Conservation (phyloP, 2,888 invertebrate genomes). For the Drosophila greeni region DNA sequence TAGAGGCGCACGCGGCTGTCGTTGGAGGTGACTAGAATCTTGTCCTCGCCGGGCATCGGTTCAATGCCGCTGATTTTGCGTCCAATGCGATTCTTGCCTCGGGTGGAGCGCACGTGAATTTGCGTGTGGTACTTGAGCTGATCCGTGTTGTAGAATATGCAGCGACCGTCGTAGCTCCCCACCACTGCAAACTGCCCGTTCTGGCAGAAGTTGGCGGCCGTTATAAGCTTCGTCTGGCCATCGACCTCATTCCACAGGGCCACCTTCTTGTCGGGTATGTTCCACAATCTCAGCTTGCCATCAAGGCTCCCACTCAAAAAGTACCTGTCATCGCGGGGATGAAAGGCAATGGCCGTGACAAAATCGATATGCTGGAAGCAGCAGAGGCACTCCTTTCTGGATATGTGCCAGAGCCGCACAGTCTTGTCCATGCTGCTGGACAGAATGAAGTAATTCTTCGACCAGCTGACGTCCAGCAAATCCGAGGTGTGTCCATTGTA, state of each 20-base stretch:
- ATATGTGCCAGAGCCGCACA: conserved; percentile 98
- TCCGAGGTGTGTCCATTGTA: conserved; percentile 98
- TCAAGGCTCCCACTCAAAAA: conserved; percentile 98
- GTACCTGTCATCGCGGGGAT: conserved; percentile 92
- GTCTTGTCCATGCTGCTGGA: conserved; percentile 99
- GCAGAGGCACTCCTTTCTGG: conserved; percentile 97
- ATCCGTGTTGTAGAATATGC: conserved; percentile 98
- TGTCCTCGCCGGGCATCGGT: conserved; percentile 96
- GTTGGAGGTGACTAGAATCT: conserved; percentile 97
- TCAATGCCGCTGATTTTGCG: conserved; percentile 98
- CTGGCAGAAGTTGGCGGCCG: conserved; percentile 97
- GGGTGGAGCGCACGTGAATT: conserved; percentile 95
- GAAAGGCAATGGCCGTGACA: conserved; percentile 98
- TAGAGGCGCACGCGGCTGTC: conserved; percentile 97
- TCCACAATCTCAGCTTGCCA: conserved; percentile 98
- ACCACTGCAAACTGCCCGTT: conserved; percentile 99
- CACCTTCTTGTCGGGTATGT: conserved; percentile 99
- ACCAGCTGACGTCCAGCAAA: conserved; percentile 98
- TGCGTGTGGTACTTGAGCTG: conserved; percentile 99
- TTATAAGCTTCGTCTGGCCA: conserved; percentile 95
- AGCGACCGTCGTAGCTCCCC: conserved; percentile 98
- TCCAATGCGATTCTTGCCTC: conserved; percentile 97
- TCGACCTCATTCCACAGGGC: conserved; percentile 98
- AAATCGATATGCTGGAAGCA: conserved; percentile 99
- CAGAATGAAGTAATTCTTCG: conserved; percentile 98